phyloP scores from a whole-genome alignment of 2,888 invertebrate genomes.

The Hypena proboscidalis region DNA sequence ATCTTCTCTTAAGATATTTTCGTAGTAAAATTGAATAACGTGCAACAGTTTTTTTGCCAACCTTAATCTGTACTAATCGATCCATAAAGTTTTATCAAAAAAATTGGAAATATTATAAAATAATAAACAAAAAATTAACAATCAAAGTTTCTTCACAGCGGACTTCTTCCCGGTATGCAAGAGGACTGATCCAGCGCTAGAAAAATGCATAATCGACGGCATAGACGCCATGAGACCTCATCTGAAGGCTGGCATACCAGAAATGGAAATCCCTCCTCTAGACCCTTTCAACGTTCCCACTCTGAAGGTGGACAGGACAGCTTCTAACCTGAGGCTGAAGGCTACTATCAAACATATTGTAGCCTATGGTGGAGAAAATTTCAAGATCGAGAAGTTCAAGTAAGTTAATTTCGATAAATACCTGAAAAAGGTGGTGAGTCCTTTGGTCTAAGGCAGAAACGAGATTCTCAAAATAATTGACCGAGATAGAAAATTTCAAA shows the following conservation, averaged over 20 bases:
- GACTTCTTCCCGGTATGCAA: slow-evolving; percentile 56
- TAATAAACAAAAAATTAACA: not conserved
- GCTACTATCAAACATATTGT: slow-evolving; percentile 88
- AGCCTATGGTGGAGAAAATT: slow-evolving; percentile 87
- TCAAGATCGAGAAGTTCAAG: slow-evolving; percentile 87
- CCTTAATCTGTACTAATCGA: too few species aligned
- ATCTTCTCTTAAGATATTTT: too few species aligned
- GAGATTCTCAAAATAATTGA: too few species aligned
- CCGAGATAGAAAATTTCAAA: too few species aligned
- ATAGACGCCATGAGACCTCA: slow-evolving; percentile 79
- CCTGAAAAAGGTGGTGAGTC: too few species aligned
- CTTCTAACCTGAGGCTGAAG: slow-evolving; percentile 88
- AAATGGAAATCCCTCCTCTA: slow-evolving; percentile 50
- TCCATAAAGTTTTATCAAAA: too few species aligned
- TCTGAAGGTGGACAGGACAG: slow-evolving; percentile 88
- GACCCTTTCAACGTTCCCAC: slow-evolving; percentile 90
- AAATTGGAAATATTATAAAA: too few species aligned
- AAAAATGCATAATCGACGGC: slow-evolving; percentile 59
- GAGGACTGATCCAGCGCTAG: slow-evolving; percentile 50
- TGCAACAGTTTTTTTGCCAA: too few species aligned
- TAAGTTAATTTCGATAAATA: slow-evolving; percentile 75
- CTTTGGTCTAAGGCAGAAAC: not conserved
- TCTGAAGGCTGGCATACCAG: slow-evolving; percentile 48
- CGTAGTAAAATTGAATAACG: too few species aligned
- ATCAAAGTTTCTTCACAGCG: slow-evolving; percentile 35